These are phyloP conservation scores for Phymatocera aterrima DNA, from an alignment of 2,888 invertebrate species.

Conservation along the genomic window DNA sequence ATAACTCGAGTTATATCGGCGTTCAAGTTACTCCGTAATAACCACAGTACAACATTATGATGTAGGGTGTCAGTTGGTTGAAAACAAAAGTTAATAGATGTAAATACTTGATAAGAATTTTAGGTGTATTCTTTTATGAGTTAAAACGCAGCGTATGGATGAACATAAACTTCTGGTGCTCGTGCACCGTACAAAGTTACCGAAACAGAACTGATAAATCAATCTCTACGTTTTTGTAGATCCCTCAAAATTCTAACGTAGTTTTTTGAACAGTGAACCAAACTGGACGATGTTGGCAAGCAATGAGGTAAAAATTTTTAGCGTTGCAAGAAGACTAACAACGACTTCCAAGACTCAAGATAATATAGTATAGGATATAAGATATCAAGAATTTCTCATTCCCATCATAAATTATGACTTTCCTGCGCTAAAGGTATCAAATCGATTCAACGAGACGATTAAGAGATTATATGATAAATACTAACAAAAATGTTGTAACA, in stretches of 20 bases:
- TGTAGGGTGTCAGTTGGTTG: not conserved
- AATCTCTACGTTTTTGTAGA: not conserved
- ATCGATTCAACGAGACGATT: not conserved
- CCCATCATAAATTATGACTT: not conserved
- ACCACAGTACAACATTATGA: constrained; percentile 11
- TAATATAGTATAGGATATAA: not conserved
- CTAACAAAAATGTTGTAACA: not conserved
- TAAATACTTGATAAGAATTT: not conserved
- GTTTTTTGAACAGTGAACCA: not conserved
- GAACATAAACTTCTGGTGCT: not conserved
- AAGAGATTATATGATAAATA: not conserved
- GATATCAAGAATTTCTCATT: constrained; percentile 10
- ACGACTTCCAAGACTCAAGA: not conserved
- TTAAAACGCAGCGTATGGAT: not conserved
- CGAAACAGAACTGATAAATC: not conserved
- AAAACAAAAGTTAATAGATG: not conserved
- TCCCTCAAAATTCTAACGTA: not conserved
- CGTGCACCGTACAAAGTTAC: not conserved
- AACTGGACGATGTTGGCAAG: not conserved
- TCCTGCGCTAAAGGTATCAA: not conserved
- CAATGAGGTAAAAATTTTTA: not conserved
- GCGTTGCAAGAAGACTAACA: constrained; percentile 26
- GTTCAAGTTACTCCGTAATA: constrained; percentile 22
- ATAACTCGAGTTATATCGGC: constrained; percentile 11
- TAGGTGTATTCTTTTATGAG: not conserved